Conservation (phyloP, 2,797 vertebrate genomes). For the Pygocentrus nattereri region DNA sequence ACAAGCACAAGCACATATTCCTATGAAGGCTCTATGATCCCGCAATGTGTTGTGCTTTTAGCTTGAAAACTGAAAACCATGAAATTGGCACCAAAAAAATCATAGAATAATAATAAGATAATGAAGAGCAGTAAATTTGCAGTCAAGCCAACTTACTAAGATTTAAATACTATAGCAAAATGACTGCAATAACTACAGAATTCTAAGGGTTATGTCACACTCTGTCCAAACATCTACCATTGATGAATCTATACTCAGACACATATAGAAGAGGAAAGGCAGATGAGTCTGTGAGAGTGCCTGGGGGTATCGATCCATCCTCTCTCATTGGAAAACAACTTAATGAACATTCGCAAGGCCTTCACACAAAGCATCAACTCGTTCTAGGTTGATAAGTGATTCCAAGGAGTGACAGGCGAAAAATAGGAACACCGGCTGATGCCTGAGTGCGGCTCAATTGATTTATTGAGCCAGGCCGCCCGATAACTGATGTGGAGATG, state of each 20-base stretch:
- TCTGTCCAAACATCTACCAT: neutral
- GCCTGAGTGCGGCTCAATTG: slow-evolving; percentile 71
- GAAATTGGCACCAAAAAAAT: neutral
- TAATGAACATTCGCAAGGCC: slow-evolving; percentile 78
- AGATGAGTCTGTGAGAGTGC: slow-evolving; percentile 63
- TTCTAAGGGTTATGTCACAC: neutral
- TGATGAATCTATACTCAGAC: slow-evolving; percentile 12
- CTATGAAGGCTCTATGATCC: too few relatives aligned
- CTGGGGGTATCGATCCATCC: slow-evolving; percentile 68
- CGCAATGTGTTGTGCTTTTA: too few relatives aligned
- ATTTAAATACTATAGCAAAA: neutral
- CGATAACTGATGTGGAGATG: slow-evolving; percentile 76
- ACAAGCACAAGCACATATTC: too few relatives aligned
- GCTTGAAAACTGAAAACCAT: too few relatives aligned
- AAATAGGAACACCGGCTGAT: slow-evolving; percentile 68
- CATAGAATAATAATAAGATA: neutral
- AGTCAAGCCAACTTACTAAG: too few relatives aligned
- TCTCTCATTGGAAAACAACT: slow-evolving; percentile 79
- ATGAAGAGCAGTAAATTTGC: too few relatives aligned
- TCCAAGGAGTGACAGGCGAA: slow-evolving; percentile 70
- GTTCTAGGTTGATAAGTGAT: slow-evolving; percentile 77
- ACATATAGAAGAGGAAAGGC: slow-evolving; percentile 52
- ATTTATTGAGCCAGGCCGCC: slow-evolving; percentile 78
- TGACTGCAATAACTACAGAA: neutral
- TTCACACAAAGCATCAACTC: slow-evolving; percentile 74